Percentiles rank a stretch among this genome's conserved stretches.
These are phyloP conservation scores for Butorides virescens DNA, from an alignment of 2,113 vertebrate genomes.

Conservation along the genomic window DNA sequence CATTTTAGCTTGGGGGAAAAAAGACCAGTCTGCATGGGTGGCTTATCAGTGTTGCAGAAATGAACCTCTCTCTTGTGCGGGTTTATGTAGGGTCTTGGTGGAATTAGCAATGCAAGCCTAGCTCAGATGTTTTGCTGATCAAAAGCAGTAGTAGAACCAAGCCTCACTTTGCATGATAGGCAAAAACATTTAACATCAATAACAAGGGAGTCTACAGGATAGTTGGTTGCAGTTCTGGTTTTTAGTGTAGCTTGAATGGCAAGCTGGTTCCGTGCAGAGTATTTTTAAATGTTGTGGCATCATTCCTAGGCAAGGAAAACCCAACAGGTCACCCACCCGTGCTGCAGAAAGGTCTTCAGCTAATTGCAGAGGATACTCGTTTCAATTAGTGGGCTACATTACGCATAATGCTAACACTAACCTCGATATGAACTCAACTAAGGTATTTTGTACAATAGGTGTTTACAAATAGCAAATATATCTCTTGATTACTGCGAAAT, in stretches of 20 bases:
- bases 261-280: not conserved
- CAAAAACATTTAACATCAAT: not conserved
- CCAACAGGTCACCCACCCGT: accelerated
- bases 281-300: not conserved
- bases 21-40: not conserved
- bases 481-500: not conserved
- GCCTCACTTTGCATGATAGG: not conserved
- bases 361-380: not conserved
- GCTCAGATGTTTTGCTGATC: not conserved
- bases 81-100: not conserved
- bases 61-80: not conserved
- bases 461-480: not conserved
- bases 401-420: not conserved
- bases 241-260: not conserved
- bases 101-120: not conserved
- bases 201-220: not conserved
- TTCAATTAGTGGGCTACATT: not conserved
- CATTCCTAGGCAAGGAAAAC: not conserved
- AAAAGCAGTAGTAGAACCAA: not conserved
- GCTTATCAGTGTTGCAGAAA: not conserved
- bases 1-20: not conserved
- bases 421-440: not conserved
- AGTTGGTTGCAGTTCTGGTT: accelerated
- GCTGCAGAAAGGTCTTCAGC: not conserved
- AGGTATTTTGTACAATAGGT: not conserved